Conservation (phyloP, 2,797 vertebrate genomes). For the Spinus pinus region DNA sequence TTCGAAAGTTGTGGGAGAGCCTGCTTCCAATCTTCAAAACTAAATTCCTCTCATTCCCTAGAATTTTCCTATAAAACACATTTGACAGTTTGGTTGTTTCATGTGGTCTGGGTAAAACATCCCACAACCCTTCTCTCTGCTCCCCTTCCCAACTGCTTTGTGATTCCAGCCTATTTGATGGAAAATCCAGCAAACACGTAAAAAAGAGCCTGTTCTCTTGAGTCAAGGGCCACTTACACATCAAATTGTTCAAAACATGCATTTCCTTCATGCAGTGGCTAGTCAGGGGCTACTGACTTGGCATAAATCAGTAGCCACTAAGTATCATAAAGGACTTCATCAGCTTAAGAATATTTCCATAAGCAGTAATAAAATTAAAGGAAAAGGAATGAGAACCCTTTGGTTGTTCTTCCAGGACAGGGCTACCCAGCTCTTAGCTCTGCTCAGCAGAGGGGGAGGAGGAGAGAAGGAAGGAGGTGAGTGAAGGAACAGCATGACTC, state of each 20-base stretch:
- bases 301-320: not conserved
- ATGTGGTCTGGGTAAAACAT: not conserved
- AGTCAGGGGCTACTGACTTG: not conserved
- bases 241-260: not conserved
- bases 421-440: not conserved
- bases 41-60: not conserved
- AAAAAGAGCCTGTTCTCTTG: not conserved
- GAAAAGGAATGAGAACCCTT: not conserved
- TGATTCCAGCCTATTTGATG: not conserved
- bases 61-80: not conserved
- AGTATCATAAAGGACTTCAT: not conserved
- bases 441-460: not conserved
- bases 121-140: not conserved
- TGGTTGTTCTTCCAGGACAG: not conserved
- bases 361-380: not conserved
- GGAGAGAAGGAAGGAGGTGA: not conserved
- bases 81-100: not conserved
- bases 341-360: not conserved
- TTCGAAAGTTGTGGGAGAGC: not conserved
- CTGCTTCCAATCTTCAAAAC: not conserved
- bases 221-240: not conserved
- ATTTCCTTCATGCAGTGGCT: not conserved
- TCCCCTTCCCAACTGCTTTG: not conserved
- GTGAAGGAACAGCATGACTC: fast-evolving
- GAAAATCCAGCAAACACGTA: not conserved